Evolutionary conservation across 2,113 vertebrate species (phyloP).

Genomic region (Empidonax traillii): DNA sequence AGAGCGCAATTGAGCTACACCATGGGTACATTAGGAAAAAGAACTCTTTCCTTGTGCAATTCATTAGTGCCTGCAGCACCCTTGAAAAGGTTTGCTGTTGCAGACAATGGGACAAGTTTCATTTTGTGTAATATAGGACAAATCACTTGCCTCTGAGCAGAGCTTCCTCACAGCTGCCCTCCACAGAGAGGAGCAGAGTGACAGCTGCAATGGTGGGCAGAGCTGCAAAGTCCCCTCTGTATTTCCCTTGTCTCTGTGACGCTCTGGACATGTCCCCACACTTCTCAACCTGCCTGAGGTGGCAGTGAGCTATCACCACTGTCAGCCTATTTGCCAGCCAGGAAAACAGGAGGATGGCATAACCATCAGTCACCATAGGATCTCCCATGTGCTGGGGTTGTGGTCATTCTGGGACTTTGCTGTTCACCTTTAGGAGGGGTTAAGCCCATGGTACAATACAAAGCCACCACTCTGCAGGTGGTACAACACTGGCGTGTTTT

Average conservation of each 20-base stretch:
- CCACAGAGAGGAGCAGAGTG: neutral
- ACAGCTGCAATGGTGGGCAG: neutral
- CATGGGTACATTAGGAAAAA: neutral
- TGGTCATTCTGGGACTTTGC: neutral
- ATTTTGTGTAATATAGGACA: neutral
- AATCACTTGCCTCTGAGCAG: neutral
- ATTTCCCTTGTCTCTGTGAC: neutral
- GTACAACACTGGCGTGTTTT: neutral
- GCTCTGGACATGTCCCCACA: neutral
- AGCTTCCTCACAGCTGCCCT: neutral
- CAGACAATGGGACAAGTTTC: neutral
- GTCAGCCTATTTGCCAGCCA: neutral
- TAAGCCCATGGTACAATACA: neutral
- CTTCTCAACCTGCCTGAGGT: neutral
- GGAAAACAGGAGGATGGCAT: neutral
- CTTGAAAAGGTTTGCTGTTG: neutral
- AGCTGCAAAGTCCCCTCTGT: neutral
- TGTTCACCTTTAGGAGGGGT: neutral
- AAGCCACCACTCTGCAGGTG: neutral
- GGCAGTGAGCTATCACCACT: neutral
- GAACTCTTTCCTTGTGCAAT: neutral
- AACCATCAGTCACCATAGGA: neutral
- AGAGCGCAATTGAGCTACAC: neutral
- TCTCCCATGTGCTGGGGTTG: rapidly evolving
- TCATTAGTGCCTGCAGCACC: neutral